Evolutionary conservation across 1,140 invertebrate species (phyloP).

Genomic region (Oedothorax gibbosus): DNA sequence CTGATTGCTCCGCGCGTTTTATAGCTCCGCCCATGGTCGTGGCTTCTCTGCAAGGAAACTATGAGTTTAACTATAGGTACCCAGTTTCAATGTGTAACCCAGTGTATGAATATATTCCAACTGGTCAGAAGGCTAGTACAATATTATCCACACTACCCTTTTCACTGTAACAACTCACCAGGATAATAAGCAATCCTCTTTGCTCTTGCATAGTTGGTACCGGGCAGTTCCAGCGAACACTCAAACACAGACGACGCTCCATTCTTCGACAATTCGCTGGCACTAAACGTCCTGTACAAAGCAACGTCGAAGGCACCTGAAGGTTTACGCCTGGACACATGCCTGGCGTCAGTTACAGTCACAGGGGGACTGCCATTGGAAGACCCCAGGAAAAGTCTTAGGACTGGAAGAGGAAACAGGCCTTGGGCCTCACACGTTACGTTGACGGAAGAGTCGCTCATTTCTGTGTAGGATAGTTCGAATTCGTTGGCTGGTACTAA

Average conservation of each 20-base stretch:
- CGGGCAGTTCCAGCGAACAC: constrained; percentile 36
- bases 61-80: too few species aligned
- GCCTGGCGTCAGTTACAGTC: constrained; percentile 5
- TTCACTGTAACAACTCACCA: background rate
- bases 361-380: constrained; percentile 11
- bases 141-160: too few species aligned
- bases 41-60: too few species aligned
- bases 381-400: constrained; percentile 22
- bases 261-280: constrained; percentile 25
- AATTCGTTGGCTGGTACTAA: constrained; percentile 47
- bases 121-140: too few species aligned
- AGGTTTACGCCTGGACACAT: background rate
- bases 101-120: too few species aligned
- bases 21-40: too few species aligned
- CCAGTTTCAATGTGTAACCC: too few species aligned
- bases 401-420: constrained; percentile 16
- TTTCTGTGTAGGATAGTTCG: constrained; percentile 23
- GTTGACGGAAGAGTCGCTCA: constrained; percentile 19
- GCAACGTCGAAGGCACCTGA: constrained; percentile 35
- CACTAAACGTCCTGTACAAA: constrained; percentile 43
- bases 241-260: constrained; percentile 41
- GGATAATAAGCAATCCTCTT: constrained; percentile 53
- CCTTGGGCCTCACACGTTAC: constrained; percentile 43
- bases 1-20: too few species aligned
- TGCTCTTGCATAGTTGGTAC: constrained; percentile 39